Conservation (phyloP, 1,140 invertebrate species). For the Hyles euphorbiae region DNA sequence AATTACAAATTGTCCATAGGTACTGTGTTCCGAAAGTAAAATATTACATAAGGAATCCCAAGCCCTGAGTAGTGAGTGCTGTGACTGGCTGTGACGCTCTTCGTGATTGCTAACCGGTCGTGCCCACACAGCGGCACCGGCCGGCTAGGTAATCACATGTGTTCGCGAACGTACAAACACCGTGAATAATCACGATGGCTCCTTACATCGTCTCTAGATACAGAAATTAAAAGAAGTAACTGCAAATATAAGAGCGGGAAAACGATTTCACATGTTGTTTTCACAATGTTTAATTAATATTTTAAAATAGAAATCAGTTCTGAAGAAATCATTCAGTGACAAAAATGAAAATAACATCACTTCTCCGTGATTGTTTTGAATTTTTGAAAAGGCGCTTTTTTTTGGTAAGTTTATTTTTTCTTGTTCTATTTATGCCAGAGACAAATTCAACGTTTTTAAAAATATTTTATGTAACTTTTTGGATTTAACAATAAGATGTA, state of each 20-base stretch:
- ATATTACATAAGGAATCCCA: too few relatives aligned
- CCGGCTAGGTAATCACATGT: conserved; percentile 30
- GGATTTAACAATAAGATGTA: too few relatives aligned
- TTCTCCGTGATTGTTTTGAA: conserved; percentile 35
- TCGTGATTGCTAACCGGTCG: too few relatives aligned
- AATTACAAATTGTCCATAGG: too few relatives aligned
- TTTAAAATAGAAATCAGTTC: conserved; percentile 9
- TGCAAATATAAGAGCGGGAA: conserved; percentile 26
- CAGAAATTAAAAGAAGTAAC: conserved; percentile 26
- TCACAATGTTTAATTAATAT: background rate
- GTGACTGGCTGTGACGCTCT: too few relatives aligned
- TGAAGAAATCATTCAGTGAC: background rate
- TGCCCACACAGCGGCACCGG: conserved; percentile 5
- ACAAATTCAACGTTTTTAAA: too few relatives aligned
- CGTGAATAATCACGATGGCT: conserved; percentile 20
- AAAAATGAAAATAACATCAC: conserved; percentile 33
- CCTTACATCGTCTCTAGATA: conserved; percentile 14
- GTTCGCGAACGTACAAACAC: conserved; percentile 20
- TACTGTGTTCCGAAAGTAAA: too few relatives aligned
- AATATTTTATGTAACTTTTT: too few relatives aligned
- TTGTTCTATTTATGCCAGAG: background rate
- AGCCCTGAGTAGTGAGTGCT: too few relatives aligned
- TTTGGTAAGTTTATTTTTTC: conserved; percentile 44
- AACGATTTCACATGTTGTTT: conserved; percentile 12
- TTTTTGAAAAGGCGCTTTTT: conserved; percentile 44